Base-by-base conservation (phyloP, 2,888 invertebrate genomes). In the Acanthoscelides obtectus region DNA sequence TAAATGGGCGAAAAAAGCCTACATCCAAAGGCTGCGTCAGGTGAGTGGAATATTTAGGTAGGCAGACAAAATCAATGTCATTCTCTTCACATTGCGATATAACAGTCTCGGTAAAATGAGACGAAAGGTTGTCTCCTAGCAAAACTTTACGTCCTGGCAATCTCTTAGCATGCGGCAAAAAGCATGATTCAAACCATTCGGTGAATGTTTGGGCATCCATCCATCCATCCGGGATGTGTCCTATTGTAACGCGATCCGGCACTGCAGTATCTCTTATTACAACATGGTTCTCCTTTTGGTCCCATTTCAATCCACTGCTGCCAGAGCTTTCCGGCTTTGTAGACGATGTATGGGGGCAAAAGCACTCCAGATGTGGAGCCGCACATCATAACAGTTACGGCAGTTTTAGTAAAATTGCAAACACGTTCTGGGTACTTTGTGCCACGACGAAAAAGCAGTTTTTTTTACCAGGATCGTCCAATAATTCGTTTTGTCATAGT, bases 351-450 rank as follows among this genome's bases (percentile, higher is more conserved):
- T 17, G 72, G 80, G 20, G 82, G 81, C 17, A 83, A 75, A 19
- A 82, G 71, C 66, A 75, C 72, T 12, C 84, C 82, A 64, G 69
- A 72, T 22, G 82, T 82, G 70, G 76, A 77, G 22, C 79, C 81
- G 66, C 79, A 76, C 71, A 83, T 77, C 82, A 83, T 84, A n/a
- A 83, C 71, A 17, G 80, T 72, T 22, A 69, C 74, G 20, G 73
- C 73, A 64, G 74, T 72, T 73, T 77, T 77, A 0, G 77, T 72
- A 45, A 75, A 75, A 72, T 80, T 77, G 21, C 74, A 78, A 64
- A 80, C 66, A 12, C 74, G 71, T 2, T 73, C 72, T 27, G 72
- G 73, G 66, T 72, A 72, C 69, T n/a, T n/a, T n/a, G n/a, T n/a
- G n/a, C n/a, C n/a, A n/a, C n/a, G n/a, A n/a, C n/a, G n/a, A n/a